These are phyloP conservation scores for Pelusios castaneus DNA, from an alignment of 2,113 vertebrate species.

Conservation along the genomic window DNA sequence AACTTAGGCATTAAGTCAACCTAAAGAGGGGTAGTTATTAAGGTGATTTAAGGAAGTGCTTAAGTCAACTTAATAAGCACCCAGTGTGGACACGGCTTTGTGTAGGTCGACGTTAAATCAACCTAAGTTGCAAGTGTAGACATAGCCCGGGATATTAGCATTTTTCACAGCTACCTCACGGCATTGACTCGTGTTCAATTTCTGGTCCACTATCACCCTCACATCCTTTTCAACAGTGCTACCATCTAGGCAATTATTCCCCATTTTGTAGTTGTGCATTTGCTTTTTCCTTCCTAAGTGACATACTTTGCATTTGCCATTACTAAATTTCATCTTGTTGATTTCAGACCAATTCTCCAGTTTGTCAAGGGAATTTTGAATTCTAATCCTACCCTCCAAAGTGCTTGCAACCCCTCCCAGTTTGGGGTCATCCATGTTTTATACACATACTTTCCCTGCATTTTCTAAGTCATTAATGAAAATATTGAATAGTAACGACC, in stretches of 20 bases:
- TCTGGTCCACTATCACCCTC: not conserved
- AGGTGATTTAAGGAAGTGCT: too few species aligned
- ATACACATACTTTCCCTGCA: not conserved
- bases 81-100: too few species aligned
- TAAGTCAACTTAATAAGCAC: too few species aligned
- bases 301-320: accelerated
- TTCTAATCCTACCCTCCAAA: not conserved
- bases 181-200: not conserved
- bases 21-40: too few species aligned
- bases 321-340: not conserved
- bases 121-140: too few species aligned
- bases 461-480: not conserved
- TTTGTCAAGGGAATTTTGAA: not conserved
- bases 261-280: not conserved
- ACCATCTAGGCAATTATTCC: not conserved
- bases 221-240: not conserved
- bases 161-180: not conserved
- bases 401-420: not conserved
- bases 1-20: too few species aligned
- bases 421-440: not conserved
- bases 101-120: too few species aligned
- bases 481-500: not conserved
- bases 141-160: too few species aligned
- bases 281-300: not conserved
- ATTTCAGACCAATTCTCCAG: constrained; percentile 21